Evolutionary conservation across 2,888 invertebrate species (phyloP).

Genomic region (Caenorhabditis becei): DNA sequence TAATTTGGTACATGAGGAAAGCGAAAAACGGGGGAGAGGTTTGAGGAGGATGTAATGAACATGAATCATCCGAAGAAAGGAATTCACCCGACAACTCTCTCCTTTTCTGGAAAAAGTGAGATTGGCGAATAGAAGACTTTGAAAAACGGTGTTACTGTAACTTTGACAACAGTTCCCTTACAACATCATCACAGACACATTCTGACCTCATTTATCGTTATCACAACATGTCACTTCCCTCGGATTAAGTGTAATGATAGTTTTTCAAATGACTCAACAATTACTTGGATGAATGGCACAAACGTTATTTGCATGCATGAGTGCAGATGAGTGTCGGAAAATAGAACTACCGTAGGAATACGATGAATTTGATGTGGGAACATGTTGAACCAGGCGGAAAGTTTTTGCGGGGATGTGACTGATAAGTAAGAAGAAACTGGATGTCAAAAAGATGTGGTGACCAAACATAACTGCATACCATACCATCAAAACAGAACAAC

Average conservation of each 20-base stretch:
- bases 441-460: conserved; percentile 38
- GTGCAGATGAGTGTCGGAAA: background rate
- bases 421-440: conserved; percentile 44
- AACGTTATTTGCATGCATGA: background rate
- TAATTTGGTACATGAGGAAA: conserved; percentile 28
- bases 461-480: conserved; percentile 53
- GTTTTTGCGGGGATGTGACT: conserved; percentile 7
- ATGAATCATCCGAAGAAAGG: conserved; percentile 31
- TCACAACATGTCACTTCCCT: background rate
- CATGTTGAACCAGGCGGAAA: conserved; percentile 29
- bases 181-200: too few relatives aligned
- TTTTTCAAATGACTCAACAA: background rate
- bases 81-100: background rate
- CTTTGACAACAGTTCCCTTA: too few relatives aligned
- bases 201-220: background rate
- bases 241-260: background rate
- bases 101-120: background rate
- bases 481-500: conserved; percentile 55
- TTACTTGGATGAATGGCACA: background rate
- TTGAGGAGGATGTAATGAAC: conserved; percentile 34
- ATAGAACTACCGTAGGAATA: conserved; percentile 14
- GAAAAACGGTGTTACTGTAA: background rate
- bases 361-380: background rate
- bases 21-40: conserved; percentile 16
- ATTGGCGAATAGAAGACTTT: background rate